Base-by-base conservation (phyloP, 2,888 invertebrate genomes). In the Aplocera efformata region DNA sequence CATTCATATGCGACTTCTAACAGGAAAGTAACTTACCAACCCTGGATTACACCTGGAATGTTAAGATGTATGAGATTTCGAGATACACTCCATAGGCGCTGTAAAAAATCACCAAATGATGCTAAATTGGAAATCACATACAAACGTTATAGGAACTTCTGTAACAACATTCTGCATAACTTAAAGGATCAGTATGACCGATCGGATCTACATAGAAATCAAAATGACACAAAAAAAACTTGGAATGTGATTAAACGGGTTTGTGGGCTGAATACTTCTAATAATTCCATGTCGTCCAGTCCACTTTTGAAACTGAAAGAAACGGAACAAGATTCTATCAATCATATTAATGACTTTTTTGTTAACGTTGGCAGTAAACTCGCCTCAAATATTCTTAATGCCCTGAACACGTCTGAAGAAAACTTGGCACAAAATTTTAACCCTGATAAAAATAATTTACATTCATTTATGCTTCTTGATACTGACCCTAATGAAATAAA, bases 91-190 rank as follows among this genome's bases (percentile, higher is more conserved):
- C 37, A 31, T 37, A 6, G 25, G 1, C 30, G 25, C 1, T 25
- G 21, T 7, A 24, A 37, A 21, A 37, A 31, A 20, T 30, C 30
- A n/a, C 37, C 37, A 1, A 31, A 37, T 1, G 25, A 37, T 23
- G 23, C 7, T 5, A 8, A 7, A 1, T 8, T 35, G 1, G 28
- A 11, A 23, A 9, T 7, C 5, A 28, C 13, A 1, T 32, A 25
- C 10, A 32, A 17, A 7, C 32, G 17, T 5, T 32, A 32, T 25
- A 22, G 31, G 23, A 32, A 22, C 10, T 22, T 20, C 23, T 23
- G 24, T 8, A 32, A 33, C 10, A 26, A 26, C n/a, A n/a, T n/a
- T n/a, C n/a, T n/a, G n/a, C n/a, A n/a, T n/a, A n/a, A n/a, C n/a
- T n/a, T n/a, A n/a, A 26, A 26, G 26, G 7, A 20, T 4, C n/a